Evolutionary conservation across 2,797 vertebrate genomes (phyloP), one percentile per base, ranked within the genome.

Genomic region (Coregonus suidteri): DNA sequence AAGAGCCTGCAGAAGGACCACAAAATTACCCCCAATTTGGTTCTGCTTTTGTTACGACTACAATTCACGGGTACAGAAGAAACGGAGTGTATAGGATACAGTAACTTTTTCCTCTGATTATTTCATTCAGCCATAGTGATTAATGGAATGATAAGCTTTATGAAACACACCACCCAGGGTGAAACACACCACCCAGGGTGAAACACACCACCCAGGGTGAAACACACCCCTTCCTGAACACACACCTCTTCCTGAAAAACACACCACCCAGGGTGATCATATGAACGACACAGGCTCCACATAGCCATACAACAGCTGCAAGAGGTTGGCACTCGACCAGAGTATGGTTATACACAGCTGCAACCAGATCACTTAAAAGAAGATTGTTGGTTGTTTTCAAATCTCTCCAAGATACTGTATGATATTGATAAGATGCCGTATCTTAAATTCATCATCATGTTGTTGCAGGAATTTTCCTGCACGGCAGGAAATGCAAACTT

Each of bases 21-120:
- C 30, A 35, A 41, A 6, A 69, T 69, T 0, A 69, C 67, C 34
- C 35, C 35, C 4, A 18, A 41, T 16, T 3, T 41, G 31, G 15
- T 69, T 18, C 67, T 69, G 30, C 1, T 18, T 69, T 69, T 16
- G 35, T 69, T 69, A 30, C n/a, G 67, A 69, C 34, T 68, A 68
- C 34, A 68, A 35, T 68, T 3, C 66, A 7, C n/a, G 2, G 7
- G n/a, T 20, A 62, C 6, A n/a, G 18, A 15, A 64, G 59, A 25
- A 25, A 25, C 0, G 11, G 1, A 25, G 59, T 18, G 18, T 30
- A 1, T 4, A 9, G 59, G 1, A 41, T 13, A 35, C 15, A 14
- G 66, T 68, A 37, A 41, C 15, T 6, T 69, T 69, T 41, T 4
- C 34, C 67, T 35, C 6, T 15, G 67, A 30, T 69, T 35, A 68